Evolutionary conservation across 2,888 invertebrate species (phyloP), one percentile per base, ranked within the genome.

Genomic region (Ceraclea dissimilis): DNA sequence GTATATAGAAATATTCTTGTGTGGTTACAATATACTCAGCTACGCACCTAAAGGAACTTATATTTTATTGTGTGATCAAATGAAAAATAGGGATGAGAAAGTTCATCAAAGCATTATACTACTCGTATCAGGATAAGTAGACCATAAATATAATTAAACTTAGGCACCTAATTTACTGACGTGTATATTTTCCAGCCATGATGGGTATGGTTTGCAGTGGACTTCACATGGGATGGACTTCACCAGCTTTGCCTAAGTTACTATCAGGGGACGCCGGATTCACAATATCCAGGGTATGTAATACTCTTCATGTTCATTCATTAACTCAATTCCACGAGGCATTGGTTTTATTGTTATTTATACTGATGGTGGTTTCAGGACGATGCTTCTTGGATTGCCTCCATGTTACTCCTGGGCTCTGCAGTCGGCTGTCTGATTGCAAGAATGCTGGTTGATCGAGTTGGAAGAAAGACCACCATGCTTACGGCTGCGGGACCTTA

Each of bases 301-400:
- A 17, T 11, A 43, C 4, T 43, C 13, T 43, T 43, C 26, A 26
- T 26, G 26, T 26, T 6, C 26, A 26, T n/a, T n/a, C n/a, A n/a
- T n/a, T n/a, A n/a, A n/a, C n/a, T n/a, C n/a, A n/a, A n/a, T 26
- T 43, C n/a, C 2, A 43, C 4, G 43, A 43, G 4, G 4, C 13
- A 43, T 43, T 16, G 43, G 17, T 43, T 43, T 43, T 5, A 17
- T 16, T 10, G 33, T 10, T n/a, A n/a, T n/a, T n/a, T n/a, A n/a
- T n/a, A n/a, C n/a, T n/a, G n/a, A n/a, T n/a, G n/a, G n/a, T n/a
- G n/a, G 18, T 44, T 22, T 33, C 18, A 60, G 34, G 63, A 61
- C 21, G 65, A 69, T 52, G 66, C 67, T 20, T 66, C 69, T 11
- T 69, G 68, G 69, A 65, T 70, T 11, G 67, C 65, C 5, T 67